Conservation (phyloP, 2,113 vertebrate species). For the Speoplatyrhinus poulsoni region DNA sequence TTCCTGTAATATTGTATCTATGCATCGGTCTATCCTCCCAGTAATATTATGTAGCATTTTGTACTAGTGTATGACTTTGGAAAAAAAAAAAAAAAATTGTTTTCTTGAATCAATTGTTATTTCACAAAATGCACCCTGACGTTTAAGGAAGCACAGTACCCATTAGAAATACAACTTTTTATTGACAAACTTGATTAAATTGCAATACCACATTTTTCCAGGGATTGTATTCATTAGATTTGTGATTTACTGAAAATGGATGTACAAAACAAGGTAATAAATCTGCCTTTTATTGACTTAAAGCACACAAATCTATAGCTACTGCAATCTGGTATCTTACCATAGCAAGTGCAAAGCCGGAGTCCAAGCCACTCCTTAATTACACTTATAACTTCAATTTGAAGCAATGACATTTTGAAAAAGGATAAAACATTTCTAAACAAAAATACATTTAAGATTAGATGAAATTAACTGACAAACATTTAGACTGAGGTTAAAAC, state of each 20-base stretch:
- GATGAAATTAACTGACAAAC: constrained; percentile 5
- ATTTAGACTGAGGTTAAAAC: background rate
- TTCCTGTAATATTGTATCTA: constrained; percentile 55
- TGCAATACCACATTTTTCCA: constrained; percentile 23
- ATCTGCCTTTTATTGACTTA: constrained; percentile 11
- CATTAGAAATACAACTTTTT: constrained; percentile 47
- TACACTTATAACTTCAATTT: constrained; percentile 57
- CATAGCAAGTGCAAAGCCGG: background rate
- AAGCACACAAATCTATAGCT: constrained; percentile 13
- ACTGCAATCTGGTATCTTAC: constrained; percentile 18
- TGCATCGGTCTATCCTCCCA: constrained; percentile 70
- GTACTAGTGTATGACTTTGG: constrained; percentile 73
- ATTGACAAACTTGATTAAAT: constrained; percentile 40
- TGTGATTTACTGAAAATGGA: background rate
- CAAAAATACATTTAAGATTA: constrained; percentile 8
- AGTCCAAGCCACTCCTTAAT: constrained; percentile 22
- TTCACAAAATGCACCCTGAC: background rate
- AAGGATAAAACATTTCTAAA: background rate
- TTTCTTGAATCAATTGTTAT: background rate
- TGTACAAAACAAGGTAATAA: constrained; percentile 12
- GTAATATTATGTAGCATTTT: constrained; percentile 83
- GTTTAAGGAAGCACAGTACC: constrained; percentile 3
- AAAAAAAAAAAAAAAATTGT: constrained; percentile 83
- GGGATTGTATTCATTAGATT: background rate
- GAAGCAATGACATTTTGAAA: constrained; percentile 48